Evolutionary conservation across 2,113 vertebrate species (phyloP).

Genomic region (Prunella fulvescens): DNA sequence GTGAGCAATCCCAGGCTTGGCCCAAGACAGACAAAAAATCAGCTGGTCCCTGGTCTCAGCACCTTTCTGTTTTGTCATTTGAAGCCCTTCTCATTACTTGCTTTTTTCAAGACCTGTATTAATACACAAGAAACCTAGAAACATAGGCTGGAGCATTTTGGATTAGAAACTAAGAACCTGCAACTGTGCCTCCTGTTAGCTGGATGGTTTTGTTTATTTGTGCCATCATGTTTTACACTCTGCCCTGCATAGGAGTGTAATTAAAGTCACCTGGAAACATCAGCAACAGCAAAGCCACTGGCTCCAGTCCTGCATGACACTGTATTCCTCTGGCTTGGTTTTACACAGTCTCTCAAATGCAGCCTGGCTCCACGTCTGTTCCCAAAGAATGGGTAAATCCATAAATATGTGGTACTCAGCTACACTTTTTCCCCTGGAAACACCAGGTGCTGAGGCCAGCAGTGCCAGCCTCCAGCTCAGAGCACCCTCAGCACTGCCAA

Average conservation of each 20-base stretch:
- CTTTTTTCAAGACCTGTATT: not conserved
- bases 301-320: not conserved
- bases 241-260: not conserved
- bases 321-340: not conserved
- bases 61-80: not conserved
- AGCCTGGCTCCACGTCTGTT: not conserved
- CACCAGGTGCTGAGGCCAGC: not conserved
- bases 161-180: not conserved
- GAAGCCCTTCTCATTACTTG: not conserved
- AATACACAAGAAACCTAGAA: not conserved
- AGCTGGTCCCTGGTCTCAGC: not conserved
- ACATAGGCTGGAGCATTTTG: not conserved
- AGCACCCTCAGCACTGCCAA: not conserved
- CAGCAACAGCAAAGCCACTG: not conserved
- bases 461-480: not conserved
- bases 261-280: slow-evolving; percentile 26
- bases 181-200: not conserved
- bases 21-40: not conserved
- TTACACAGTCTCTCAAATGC: not conserved
- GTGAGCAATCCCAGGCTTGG: not conserved
- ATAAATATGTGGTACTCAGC: not conserved
- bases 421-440: not conserved
- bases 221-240: not conserved
- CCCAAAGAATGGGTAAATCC: not conserved
- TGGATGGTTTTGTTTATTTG: not conserved